Percentiles rank a stretch among this genome's conserved stretches.
Evolutionary conservation across 2,113 vertebrate species (phyloP).

Genomic region (Salvelinus fontinalis): DNA sequence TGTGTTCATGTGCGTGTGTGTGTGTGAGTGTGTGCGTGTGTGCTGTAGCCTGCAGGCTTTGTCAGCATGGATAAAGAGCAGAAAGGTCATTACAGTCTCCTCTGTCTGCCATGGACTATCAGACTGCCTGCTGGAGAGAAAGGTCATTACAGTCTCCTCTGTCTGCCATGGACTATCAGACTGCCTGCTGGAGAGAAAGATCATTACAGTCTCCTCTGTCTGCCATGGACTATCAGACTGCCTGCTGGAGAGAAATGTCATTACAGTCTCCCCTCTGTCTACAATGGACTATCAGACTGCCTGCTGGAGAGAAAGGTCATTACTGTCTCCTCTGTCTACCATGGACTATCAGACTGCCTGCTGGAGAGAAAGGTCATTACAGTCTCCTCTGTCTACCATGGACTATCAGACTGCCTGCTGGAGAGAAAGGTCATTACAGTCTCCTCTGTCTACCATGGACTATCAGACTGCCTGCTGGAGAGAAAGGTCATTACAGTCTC

Average conservation of each 20-base stretch:
- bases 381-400: too few species aligned
- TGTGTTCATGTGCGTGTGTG: background rate
- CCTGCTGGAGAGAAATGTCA: constrained; percentile 10
- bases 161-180: too few species aligned
- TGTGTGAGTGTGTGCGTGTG: background rate
- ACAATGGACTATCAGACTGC: too few species aligned
- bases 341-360: background rate
- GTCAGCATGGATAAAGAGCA: constrained; percentile 29
- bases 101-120: background rate
- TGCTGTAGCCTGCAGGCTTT: constrained; percentile 11
- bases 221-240: too few species aligned
- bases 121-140: too few species aligned
- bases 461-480: background rate
- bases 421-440: background rate
- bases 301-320: too few species aligned
- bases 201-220: too few species aligned
- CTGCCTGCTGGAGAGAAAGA: background rate
- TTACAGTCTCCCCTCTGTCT: constrained; percentile 22
- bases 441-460: too few species aligned
- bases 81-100: constrained; percentile 39
- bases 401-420: background rate
- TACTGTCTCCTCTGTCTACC: too few species aligned
- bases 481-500: background rate
- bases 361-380: background rate
- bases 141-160: too few species aligned